phyloP scores from a whole-genome alignment of 2,113 vertebrate genomes.

The Megaceryle torquata region DNA sequence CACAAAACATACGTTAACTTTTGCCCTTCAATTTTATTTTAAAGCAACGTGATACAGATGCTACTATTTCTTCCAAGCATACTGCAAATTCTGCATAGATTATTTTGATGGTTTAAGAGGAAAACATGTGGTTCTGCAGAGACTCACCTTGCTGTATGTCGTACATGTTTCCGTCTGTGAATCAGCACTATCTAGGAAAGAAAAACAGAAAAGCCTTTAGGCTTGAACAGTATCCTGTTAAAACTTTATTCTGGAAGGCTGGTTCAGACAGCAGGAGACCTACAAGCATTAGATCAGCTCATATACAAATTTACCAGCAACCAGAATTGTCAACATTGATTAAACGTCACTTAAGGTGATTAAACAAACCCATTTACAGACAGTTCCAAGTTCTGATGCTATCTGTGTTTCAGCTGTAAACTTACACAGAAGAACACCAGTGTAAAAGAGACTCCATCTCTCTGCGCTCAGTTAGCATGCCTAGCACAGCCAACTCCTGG shows the following conservation, averaged over 20 bases:
- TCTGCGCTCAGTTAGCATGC: background rate
- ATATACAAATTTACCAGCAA: background rate
- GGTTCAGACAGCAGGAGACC: background rate
- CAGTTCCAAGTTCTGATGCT: background rate
- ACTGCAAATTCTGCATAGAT: background rate
- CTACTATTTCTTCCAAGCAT: background rate
- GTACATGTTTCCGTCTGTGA: conserved; percentile 88
- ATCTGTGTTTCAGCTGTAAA: background rate
- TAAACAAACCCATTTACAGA: background rate
- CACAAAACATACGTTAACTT: background rate
- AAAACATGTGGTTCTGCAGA: background rate
- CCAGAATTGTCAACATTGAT: background rate
- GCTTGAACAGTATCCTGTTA: background rate
- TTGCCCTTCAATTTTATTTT: background rate
- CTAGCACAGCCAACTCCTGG: background rate
- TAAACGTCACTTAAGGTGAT: background rate
- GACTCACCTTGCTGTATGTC: conserved; percentile 93
- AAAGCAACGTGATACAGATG: background rate
- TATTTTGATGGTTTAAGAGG: background rate
- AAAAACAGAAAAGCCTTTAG: background rate
- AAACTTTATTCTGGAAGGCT: background rate
- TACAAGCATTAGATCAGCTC: background rate
- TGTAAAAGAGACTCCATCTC: background rate
- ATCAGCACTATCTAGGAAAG: conserved; percentile 80
- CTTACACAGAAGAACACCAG: background rate